phyloP scores from a whole-genome alignment of 2,113 vertebrate species.

The Diphyllodes magnificus region DNA sequence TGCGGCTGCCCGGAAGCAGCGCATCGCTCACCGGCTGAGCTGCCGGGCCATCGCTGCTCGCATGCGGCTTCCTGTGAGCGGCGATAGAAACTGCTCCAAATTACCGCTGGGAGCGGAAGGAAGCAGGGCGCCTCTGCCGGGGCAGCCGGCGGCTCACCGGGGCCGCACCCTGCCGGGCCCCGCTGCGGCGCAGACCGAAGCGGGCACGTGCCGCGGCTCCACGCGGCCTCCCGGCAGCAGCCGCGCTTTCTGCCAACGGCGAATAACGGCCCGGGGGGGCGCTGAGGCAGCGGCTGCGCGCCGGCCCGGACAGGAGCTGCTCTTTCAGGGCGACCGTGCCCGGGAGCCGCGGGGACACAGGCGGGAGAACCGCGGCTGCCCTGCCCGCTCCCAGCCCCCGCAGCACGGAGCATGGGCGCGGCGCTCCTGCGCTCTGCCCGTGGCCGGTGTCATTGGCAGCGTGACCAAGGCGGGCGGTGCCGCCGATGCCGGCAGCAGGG shows the following conservation, averaged over 20 bases:
- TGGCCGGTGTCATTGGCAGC: neutral
- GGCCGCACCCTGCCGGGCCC: neutral
- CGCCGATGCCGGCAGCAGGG: neutral
- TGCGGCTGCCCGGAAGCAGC: neutral
- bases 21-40: conserved; percentile 52
- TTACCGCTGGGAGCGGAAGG: neutral
- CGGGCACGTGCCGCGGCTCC: neutral
- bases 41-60: conserved; percentile 11
- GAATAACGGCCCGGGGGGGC: accelerated
- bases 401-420: neutral
- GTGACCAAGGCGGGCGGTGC: neutral
- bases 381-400: neutral
- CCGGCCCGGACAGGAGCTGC: neutral
- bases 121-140: neutral
- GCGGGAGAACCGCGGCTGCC: neutral
- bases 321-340: neutral
- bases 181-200: neutral
- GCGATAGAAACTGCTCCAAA: neutral
- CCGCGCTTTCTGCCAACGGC: neutral
- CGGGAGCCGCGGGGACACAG: neutral
- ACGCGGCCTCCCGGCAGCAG: neutral
- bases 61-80: neutral
- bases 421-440: neutral
- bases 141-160: neutral
- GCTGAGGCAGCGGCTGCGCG: accelerated